Evolutionary conservation across 1,140 invertebrate species (phyloP).

Genomic region (Diabrotica virgifera): DNA sequence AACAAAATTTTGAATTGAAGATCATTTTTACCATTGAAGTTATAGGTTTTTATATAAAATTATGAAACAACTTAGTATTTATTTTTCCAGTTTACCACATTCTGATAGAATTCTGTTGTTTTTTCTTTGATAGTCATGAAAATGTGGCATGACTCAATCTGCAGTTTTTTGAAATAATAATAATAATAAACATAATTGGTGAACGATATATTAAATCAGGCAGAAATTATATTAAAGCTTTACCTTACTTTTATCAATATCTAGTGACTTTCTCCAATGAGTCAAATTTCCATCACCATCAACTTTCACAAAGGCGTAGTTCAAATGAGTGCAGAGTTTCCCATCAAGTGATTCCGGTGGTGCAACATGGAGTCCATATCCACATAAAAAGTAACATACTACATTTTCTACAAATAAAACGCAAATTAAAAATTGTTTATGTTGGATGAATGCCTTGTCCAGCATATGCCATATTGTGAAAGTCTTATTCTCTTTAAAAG

Average conservation of each 20-base stretch:
- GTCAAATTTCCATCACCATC: conserved; percentile 51
- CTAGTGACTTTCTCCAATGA: conserved; percentile 56
- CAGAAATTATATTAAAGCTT: not conserved
- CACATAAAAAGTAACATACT: conserved; percentile 69
- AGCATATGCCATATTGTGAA: not conserved
- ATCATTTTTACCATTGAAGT: no score
- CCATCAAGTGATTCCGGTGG: conserved; percentile 66
- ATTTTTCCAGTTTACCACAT: no score
- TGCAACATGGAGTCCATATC: conserved; percentile 66
- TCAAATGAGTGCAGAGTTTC: conserved; percentile 68
- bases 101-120: no score
- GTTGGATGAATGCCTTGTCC: not conserved
- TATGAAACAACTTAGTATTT: no score
- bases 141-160: no score
- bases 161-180: no score
- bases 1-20: no score
- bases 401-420: conserved; percentile 33
- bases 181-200: no score
- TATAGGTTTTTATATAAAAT: no score
- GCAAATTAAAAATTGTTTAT: not conserved
- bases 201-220: no score
- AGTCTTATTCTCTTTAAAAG: no score
- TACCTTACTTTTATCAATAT: conserved; percentile 18
- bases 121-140: no score
- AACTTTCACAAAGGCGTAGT: conserved; percentile 69